A percentile compares a stretch with the other conserved stretches of the same genome.
These are phyloP conservation scores for Parascotia fuliginaria DNA, from an alignment of 2,888 invertebrate genomes.

Conservation along the genomic window DNA sequence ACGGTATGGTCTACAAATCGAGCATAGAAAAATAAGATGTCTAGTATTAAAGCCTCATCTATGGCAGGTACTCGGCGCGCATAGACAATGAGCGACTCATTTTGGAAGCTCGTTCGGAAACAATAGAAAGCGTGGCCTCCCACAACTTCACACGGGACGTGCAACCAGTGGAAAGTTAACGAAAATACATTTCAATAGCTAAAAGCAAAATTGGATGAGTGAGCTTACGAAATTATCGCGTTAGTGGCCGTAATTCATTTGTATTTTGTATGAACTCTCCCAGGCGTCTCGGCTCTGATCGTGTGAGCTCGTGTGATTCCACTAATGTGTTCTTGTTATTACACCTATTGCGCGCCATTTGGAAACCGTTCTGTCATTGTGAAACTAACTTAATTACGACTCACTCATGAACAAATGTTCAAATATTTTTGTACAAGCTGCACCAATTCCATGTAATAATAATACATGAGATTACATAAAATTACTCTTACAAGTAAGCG, in stretches of 20 bases:
- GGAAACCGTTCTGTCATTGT: constrained; percentile 61
- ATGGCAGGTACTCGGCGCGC: constrained; percentile 54
- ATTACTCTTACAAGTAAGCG: constrained; percentile 45
- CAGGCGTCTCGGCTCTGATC: constrained; percentile 53
- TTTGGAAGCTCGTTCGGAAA: constrained; percentile 59
- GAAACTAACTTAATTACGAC: constrained; percentile 54
- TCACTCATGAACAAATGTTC: constrained; percentile 49
- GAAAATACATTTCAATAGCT: constrained; percentile 84
- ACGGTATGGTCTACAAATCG: constrained; percentile 62
- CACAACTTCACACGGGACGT: constrained; percentile 67
- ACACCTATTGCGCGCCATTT: constrained; percentile 62
- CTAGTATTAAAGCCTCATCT: constrained; percentile 68
- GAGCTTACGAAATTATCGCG: constrained; percentile 80
- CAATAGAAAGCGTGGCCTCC: constrained; percentile 69
- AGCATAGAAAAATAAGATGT: constrained; percentile 57
- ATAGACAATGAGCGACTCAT: constrained; percentile 57
- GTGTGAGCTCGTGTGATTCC: constrained; percentile 72
- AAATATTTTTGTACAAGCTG: constrained; percentile 24
- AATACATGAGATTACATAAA: constrained; percentile 43
- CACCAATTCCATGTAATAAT: constrained; percentile 34
- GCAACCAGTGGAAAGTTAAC: constrained; percentile 73
- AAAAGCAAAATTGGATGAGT: constrained; percentile 75
- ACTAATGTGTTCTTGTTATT: constrained; percentile 72
- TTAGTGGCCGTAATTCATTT: constrained; percentile 75
- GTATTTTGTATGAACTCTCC: constrained; percentile 75